Percentiles rank a stretch among this genome's conserved stretches.
phyloP scores from a whole-genome alignment of 2,888 invertebrate species.

The Philonicus albiceps region DNA sequence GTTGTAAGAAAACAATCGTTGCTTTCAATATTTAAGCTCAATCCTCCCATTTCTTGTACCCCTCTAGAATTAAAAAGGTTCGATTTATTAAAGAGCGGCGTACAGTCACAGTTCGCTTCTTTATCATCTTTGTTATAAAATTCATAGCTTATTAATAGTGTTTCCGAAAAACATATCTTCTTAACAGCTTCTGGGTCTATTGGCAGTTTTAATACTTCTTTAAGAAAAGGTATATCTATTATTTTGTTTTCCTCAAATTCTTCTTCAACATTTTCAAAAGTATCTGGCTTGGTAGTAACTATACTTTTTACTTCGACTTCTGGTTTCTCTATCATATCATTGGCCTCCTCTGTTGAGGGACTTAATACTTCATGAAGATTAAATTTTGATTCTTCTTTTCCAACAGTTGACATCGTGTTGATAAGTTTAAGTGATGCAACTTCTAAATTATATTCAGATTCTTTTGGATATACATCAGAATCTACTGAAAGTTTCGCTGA shows the following conservation, averaged over 20 bases:
- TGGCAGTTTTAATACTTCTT: not conserved
- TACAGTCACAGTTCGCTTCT: not conserved
- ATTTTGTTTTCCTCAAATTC: not conserved
- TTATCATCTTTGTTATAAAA: not conserved
- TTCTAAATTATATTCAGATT: not conserved
- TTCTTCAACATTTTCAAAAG: not conserved
- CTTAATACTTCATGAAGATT: not conserved
- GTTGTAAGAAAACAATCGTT: constrained; percentile 26
- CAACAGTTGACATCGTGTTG: not conserved
- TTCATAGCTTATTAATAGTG: constrained; percentile 4
- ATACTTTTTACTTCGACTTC: not conserved
- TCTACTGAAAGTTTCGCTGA: not conserved
- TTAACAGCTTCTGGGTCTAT: not conserved
- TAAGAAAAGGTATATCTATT: not conserved
- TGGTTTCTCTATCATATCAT: not conserved
- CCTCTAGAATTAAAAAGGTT: not conserved
- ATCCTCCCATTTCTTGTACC: constrained; percentile 34
- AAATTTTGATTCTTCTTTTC: not conserved
- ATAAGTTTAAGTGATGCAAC: not conserved
- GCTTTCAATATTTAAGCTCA: constrained; percentile 34
- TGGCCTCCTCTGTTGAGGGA: not conserved
- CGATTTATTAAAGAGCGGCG: not conserved
- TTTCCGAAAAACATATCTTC: not conserved
- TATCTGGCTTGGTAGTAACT: not conserved
- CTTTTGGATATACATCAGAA: constrained; percentile 29